Evolutionary conservation across 2,113 vertebrate genomes (phyloP).

Genomic region (Rattus rattus): DNA sequence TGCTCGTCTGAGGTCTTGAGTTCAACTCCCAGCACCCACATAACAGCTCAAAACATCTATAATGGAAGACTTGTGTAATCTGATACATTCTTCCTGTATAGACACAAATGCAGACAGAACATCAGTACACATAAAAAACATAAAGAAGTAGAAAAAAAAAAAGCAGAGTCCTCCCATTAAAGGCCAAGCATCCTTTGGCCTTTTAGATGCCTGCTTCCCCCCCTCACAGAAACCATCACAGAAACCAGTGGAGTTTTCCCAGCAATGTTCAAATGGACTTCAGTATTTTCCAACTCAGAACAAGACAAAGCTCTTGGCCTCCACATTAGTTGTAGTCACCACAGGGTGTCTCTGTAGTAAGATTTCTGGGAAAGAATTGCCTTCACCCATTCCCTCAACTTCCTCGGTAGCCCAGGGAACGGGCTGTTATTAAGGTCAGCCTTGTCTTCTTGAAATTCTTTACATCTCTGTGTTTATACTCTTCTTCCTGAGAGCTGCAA

Average conservation of each 20-base stretch:
- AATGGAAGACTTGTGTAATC: neutral
- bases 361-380: neutral
- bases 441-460: constrained; percentile 1
- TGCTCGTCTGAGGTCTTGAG: neutral
- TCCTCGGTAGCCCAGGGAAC: neutral
- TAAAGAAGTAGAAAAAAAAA: neutral
- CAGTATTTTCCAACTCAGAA: neutral
- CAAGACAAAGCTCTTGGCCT: neutral
- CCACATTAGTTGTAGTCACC: neutral
- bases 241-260: neutral
- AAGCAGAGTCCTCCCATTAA: neutral
- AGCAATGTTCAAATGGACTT: neutral
- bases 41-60: neutral
- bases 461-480: neutral
- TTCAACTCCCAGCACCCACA: neutral
- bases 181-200: neutral
- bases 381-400: neutral
- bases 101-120: neutral
- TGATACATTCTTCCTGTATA: neutral
- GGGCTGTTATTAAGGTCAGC: neutral
- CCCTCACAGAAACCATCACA: neutral
- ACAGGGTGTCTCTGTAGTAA: neutral
- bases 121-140: neutral
- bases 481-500: neutral
- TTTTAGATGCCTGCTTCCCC: neutral